phyloP scores from a whole-genome alignment of 2,888 invertebrate species.

The Eretmocerus hayati region DNA sequence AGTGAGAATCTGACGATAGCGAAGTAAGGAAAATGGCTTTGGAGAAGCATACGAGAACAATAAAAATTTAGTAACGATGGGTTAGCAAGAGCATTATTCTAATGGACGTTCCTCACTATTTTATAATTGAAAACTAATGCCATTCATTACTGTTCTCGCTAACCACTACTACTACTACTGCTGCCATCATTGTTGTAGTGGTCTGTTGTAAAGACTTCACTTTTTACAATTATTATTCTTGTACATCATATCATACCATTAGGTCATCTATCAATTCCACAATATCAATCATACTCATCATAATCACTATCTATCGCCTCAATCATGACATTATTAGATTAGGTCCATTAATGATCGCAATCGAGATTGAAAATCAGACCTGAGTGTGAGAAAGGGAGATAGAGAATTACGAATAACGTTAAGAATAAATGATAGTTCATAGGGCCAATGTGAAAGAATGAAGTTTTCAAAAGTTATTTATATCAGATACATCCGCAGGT shows the following conservation, averaged over 20 bases:
- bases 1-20: conserved; percentile 4
- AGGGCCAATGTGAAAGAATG: neutral
- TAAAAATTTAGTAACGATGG: conserved; percentile 18
- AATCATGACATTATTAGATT: conserved; percentile 5
- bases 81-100: conserved; percentile 19
- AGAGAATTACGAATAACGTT: conserved; percentile 14
- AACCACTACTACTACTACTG: conserved; percentile 16
- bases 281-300: neutral
- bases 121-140: conserved; percentile 20
- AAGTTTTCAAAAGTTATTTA: neutral
- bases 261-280: conserved; percentile 8
- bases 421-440: conserved; percentile 3
- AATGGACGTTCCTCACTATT: conserved; percentile 21
- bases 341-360: neutral
- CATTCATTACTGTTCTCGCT: conserved; percentile 21
- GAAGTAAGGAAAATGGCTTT: conserved; percentile 1
- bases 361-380: conserved; percentile 1
- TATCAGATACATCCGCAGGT: conserved; percentile 2
- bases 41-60: conserved; percentile 12
- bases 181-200: conserved; percentile 11
- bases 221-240: conserved; percentile 17
- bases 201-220: conserved; percentile 17
- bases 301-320: conserved; percentile 4
- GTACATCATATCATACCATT: conserved; percentile 12
- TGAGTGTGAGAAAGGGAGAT: conserved; percentile 23